Conservation (phyloP, 2,113 vertebrate genomes). For the Uropsilus gracilis region DNA sequence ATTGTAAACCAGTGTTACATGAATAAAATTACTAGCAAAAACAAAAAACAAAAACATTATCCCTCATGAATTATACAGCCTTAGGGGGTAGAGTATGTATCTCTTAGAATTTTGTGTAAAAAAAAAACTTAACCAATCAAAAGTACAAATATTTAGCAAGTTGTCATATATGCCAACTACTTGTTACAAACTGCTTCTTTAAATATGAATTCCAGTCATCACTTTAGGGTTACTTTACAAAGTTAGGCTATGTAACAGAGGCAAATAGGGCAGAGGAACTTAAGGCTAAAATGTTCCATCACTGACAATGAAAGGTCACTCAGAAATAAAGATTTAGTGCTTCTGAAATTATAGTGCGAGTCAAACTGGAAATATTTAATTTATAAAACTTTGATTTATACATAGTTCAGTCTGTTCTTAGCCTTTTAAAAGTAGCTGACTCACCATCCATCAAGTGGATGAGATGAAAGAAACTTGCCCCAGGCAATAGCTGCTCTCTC, state of each 20-base stretch:
- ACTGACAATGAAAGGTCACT: slow-evolving; percentile 68
- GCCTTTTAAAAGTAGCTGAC: slow-evolving; percentile 64
- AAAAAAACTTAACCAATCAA: slow-evolving; percentile 13
- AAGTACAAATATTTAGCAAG: slow-evolving; percentile 55
- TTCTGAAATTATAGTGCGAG: slow-evolving; percentile 56
- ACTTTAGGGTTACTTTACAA: slow-evolving; percentile 7
- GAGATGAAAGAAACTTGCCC: not conserved
- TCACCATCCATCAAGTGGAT: not conserved
- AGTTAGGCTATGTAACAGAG: not conserved
- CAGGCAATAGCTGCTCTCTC: not conserved
- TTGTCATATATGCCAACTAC: slow-evolving; percentile 3
- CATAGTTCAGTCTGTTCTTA: slow-evolving; percentile 35
- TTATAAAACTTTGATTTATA: slow-evolving; percentile 69
- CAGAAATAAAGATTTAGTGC: slow-evolving; percentile 71
- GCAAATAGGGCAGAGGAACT: not conserved
- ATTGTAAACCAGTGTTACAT: too few relatives aligned
- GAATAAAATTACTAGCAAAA: too few relatives aligned
- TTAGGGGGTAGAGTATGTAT: not conserved
- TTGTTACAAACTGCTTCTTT: slow-evolving; percentile 37
- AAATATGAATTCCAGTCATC: slow-evolving; percentile 42
- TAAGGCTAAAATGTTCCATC: slow-evolving; percentile 58
- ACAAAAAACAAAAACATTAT: not conserved
- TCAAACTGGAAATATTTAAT: slow-evolving; percentile 66
- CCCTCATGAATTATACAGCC: not conserved
- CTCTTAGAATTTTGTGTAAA: slow-evolving; percentile 1